Percentiles rank a stretch among this genome's conserved stretches.
These are phyloP conservation scores for Atrichornis clamosus DNA, from an alignment of 2,113 vertebrate genomes.

Conservation along the genomic window DNA sequence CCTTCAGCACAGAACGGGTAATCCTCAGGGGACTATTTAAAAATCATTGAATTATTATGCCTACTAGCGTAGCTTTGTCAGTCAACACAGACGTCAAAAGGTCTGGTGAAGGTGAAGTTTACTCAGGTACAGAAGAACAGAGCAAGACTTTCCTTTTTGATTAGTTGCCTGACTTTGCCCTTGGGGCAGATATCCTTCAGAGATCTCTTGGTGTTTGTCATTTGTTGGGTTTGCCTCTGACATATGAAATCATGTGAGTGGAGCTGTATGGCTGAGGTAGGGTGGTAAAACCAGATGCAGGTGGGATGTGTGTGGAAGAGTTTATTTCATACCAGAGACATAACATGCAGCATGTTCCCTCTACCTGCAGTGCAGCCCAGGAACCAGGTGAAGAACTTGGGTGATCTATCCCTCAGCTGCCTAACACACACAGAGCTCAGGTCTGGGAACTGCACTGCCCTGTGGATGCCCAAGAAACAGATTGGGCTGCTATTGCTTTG, in stretches of 20 bases:
- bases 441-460: background rate
- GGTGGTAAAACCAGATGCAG: background rate
- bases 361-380: background rate
- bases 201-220: background rate
- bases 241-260: fast-evolving
- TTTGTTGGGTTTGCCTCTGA: background rate
- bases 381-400: background rate
- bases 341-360: background rate
- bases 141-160: background rate
- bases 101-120: background rate
- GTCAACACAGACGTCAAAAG: background rate
- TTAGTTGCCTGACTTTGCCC: background rate
- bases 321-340: background rate
- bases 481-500: background rate
- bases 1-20: background rate
- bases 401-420: background rate
- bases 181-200: background rate
- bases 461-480: fast-evolving
- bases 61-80: background rate
- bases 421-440: background rate
- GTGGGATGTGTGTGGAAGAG: background rate
- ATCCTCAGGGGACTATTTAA: background rate
- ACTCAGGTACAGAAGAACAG: background rate
- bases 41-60: background rate
- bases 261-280: background rate